Evolutionary conservation across 2,113 vertebrate species (phyloP).

Genomic region (Isichthys henryi): DNA sequence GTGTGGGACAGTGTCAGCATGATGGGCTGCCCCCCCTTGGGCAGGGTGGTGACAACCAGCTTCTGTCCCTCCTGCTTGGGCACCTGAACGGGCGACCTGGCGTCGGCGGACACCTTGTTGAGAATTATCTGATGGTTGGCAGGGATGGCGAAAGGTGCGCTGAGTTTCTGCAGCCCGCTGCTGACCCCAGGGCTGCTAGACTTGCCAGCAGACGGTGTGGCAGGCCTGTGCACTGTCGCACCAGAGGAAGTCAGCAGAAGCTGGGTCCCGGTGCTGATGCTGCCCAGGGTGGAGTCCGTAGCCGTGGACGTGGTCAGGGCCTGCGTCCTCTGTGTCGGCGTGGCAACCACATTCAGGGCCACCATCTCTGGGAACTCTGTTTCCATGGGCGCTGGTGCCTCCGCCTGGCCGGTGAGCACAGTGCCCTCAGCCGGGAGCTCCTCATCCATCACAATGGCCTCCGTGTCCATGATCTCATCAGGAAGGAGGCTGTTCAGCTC

Average conservation of each 20-base stretch:
- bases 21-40: slow-evolving; percentile 85
- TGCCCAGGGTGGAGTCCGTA: slow-evolving; percentile 53
- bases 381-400: slow-evolving; percentile 59
- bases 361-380: slow-evolving; percentile 74
- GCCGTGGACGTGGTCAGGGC: slow-evolving; percentile 50
- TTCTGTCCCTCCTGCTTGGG: slow-evolving; percentile 91
- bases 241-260: slow-evolving; percentile 53
- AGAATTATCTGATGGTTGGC: slow-evolving; percentile 88
- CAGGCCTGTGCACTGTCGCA: slow-evolving; percentile 54
- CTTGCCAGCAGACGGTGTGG: slow-evolving; percentile 52
- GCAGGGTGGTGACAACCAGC: slow-evolving; percentile 81
- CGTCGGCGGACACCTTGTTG: slow-evolving; percentile 80
- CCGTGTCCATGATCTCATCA: slow-evolving; percentile 97
- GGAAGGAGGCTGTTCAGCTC: slow-evolving; percentile 96
- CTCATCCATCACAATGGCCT: slow-evolving; percentile 74
- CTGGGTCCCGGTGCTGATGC: slow-evolving; percentile 51
- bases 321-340: slow-evolving; percentile 53
- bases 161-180: slow-evolving; percentile 73
- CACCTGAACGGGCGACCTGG: slow-evolving; percentile 66
- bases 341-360: slow-evolving; percentile 59
- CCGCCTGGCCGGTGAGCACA: slow-evolving; percentile 43
- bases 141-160: slow-evolving; percentile 74
- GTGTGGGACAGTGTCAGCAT: slow-evolving; percentile 79
- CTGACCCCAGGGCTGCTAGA: slow-evolving; percentile 50
- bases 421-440: slow-evolving; percentile 73